Base-by-base conservation (phyloP, 2,797 vertebrate species). In the Enteromius unitaeniatus region DNA sequence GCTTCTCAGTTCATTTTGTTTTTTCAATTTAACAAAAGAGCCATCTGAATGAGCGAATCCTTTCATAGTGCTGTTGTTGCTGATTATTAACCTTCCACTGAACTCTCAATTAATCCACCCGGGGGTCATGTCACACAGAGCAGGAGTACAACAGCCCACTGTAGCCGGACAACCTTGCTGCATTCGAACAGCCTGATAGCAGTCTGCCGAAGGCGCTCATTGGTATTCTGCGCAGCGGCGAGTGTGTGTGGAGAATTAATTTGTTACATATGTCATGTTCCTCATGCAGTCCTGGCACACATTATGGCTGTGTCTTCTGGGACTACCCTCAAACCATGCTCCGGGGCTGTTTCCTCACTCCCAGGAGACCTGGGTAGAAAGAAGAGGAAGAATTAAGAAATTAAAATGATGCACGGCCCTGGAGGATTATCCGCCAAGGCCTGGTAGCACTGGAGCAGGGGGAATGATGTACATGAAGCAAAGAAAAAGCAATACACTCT, bases 51-150 rank as follows among this genome's bases (percentile, higher is more conserved):
- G 90, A 84, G 84, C 82, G 90, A 92, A 91, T 78, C 88, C 88
- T 88, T 91, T 93, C 90, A 86, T 87, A 88, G 91, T 90, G 87
- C 91, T 92, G 89, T 92, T 92, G 89, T 89, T 94, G 91, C 90
- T 92, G 92, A 94, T 94, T 94, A 94, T 94, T 94, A 95, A 93
- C 93, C 93, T 94, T 90, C 82, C 86, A 85, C 89, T 91, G 92
- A 94, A 94, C 92, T 88, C 89, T 89, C 91, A 93, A 94, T 94
- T 93, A 94, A 94, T 93, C 90, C 91, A 87, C 92, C 91, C 88
- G 86, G 75, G 78, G 87, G 89, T 89, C 91, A 88, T 83, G 91
- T 84, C 69, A 37, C 70, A 86, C 81, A 78, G 79, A 89, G 83
- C 17, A 14, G 88, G 69, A 84, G 84, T 82, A 87, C 90, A 90